Evolutionary conservation across 2,888 invertebrate genomes (phyloP).

Genomic region (Caenorhabditis becei): DNA sequence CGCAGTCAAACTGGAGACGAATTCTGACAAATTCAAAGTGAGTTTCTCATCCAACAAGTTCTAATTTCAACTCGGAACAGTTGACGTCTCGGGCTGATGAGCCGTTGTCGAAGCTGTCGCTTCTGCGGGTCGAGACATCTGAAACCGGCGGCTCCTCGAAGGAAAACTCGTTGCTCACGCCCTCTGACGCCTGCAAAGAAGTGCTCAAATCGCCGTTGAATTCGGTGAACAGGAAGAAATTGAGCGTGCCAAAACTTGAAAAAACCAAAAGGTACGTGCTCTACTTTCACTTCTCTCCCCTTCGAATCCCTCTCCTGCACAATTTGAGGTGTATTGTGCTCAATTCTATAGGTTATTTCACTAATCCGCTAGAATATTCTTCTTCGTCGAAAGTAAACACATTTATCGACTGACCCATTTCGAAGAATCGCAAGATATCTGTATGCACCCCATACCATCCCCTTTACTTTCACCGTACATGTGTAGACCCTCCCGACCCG

Average conservation of each 20-base stretch:
- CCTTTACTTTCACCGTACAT: background rate
- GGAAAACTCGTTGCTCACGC: constrained; percentile 39
- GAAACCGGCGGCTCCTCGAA: constrained; percentile 27
- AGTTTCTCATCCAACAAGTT: too few relatives aligned
- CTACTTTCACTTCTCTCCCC: constrained; percentile 1
- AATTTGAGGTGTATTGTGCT: constrained; percentile 48
- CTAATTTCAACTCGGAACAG: too few relatives aligned
- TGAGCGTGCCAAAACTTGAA: constrained; percentile 46
- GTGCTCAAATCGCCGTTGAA: constrained; percentile 33
- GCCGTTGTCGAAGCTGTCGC: constrained; percentile 30
- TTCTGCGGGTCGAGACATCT: constrained; percentile 38
- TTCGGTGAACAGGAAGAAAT: constrained; percentile 57
- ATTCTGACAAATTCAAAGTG: constrained; percentile 21
- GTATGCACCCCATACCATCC: background rate
- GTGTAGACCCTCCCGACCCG: background rate
- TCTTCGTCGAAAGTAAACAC: background rate
- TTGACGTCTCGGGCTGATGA: constrained; percentile 3
- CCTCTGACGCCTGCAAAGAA: constrained; percentile 29
- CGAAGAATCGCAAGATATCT: background rate
- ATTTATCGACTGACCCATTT: background rate
- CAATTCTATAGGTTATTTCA: background rate
- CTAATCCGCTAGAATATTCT: background rate
- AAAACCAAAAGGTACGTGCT: constrained; percentile 56
- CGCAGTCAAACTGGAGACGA: constrained; percentile 45
- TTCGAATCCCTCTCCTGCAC: constrained; percentile 17